Evolutionary conservation across 2,113 vertebrate species (phyloP).

Genomic region (Calonectris borealis): DNA sequence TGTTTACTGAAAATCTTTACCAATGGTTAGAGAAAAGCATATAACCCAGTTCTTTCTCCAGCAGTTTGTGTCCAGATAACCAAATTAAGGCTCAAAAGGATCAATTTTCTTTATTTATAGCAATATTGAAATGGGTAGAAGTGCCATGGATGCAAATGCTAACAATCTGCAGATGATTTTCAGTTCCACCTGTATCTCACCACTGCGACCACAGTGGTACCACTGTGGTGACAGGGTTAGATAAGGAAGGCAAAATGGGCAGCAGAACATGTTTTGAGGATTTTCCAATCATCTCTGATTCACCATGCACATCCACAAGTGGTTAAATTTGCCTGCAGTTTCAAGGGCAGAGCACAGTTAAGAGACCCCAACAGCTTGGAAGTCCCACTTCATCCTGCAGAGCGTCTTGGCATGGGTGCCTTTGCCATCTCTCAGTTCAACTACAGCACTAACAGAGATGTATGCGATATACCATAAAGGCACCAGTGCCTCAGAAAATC

Average conservation of each 20-base stretch:
- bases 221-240: neutral
- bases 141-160: rapidly evolving
- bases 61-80: neutral
- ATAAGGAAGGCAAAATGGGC: neutral
- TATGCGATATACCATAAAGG: neutral
- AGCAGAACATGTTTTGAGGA: neutral
- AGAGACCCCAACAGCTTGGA: neutral
- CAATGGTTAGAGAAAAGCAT: neutral
- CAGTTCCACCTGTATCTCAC: neutral
- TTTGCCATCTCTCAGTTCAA: neutral
- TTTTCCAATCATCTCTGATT: neutral
- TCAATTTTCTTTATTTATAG: neutral
- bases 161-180: neutral
- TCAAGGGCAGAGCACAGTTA: neutral
- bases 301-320: neutral
- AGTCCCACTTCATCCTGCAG: neutral
- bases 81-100: neutral
- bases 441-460: neutral
- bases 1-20: neutral
- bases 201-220: neutral
- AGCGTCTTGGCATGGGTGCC: neutral
- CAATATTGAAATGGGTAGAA: neutral
- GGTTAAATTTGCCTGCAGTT: neutral
- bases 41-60: neutral
- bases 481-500: neutral